phyloP scores from a whole-genome alignment of 1,140 invertebrate species.

The Tetramorium alpestre region DNA sequence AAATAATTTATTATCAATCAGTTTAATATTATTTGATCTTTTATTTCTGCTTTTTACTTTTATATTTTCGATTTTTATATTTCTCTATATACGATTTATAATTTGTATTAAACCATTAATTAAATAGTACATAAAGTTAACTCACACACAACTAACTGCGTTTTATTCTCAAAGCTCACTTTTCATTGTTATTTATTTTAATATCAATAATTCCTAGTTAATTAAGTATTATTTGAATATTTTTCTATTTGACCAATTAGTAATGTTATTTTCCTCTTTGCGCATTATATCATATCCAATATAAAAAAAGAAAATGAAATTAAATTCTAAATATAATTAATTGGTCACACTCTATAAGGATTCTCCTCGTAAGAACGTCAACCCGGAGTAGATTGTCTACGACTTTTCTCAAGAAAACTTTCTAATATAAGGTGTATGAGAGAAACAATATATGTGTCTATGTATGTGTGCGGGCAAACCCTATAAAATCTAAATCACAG shows the following conservation, averaged over 20 bases:
- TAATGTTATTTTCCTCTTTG: background rate
- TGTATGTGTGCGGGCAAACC: background rate
- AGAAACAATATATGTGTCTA: background rate
- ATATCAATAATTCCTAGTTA: no score
- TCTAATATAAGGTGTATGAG: constrained; percentile 9
- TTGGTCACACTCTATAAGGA: background rate
- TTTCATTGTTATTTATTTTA: no score
- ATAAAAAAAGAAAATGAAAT: background rate
- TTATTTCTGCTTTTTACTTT: background rate
- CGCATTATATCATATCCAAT: background rate
- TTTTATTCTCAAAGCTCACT: no score
- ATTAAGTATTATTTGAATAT: background rate
- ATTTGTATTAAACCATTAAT: no score
- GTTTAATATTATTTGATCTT: background rate
- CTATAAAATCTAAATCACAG: constrained; percentile 41
- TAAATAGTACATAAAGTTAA: no score
- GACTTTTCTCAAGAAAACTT: constrained; percentile 22
- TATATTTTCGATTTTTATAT: background rate
- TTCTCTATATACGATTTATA: no score
- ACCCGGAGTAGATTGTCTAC: background rate
- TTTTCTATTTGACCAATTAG: background rate
- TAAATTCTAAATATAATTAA: constrained; percentile 15
- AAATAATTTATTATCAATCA: background rate
- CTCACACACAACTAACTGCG: no score
- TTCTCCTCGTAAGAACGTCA: background rate